phyloP scores from a whole-genome alignment of 1,140 invertebrate species.

The Medauroidea extradentata region DNA sequence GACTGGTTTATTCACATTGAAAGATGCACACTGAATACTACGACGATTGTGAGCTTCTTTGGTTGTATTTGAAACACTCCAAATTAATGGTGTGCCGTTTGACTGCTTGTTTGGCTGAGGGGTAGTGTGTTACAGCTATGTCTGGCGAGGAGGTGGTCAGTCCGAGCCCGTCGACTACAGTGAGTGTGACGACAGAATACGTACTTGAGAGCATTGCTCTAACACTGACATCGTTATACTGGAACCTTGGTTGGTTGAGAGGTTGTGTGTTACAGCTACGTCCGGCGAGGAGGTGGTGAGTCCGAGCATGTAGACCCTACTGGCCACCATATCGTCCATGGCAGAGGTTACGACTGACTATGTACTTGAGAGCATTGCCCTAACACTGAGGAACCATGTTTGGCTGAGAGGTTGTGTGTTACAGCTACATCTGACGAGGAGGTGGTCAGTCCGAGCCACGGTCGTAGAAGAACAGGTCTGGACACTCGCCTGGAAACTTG shows the following conservation, averaged over 20 bases:
- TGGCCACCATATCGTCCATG: constrained; percentile 76
- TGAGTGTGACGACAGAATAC: constrained; percentile 71
- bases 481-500: too few relatives aligned
- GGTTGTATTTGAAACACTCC: too few relatives aligned
- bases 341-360: constrained; percentile 72
- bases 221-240: constrained; percentile 80
- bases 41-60: too few relatives aligned
- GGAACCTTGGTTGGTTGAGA: constrained; percentile 19
- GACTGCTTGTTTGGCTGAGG: too few relatives aligned
- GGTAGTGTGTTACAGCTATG: constrained; percentile 46
- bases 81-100: too few relatives aligned
- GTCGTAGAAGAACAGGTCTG: too few relatives aligned
- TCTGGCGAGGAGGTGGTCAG: constrained; percentile 82
- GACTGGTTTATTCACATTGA: too few relatives aligned
- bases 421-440: constrained; percentile 75
- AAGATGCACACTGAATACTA: too few relatives aligned
- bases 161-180: constrained; percentile 66
- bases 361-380: constrained; percentile 70
- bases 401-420: too few relatives aligned
- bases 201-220: constrained; percentile 79
- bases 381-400: constrained; percentile 84
- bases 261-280: constrained; percentile 45
- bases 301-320: constrained; percentile 71
- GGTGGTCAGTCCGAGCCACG: constrained; percentile 73
- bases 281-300: constrained; percentile 82